These are phyloP conservation scores for Coregonus ussuriensis DNA, from an alignment of 2,797 vertebrate genomes.

Conservation along the genomic window DNA sequence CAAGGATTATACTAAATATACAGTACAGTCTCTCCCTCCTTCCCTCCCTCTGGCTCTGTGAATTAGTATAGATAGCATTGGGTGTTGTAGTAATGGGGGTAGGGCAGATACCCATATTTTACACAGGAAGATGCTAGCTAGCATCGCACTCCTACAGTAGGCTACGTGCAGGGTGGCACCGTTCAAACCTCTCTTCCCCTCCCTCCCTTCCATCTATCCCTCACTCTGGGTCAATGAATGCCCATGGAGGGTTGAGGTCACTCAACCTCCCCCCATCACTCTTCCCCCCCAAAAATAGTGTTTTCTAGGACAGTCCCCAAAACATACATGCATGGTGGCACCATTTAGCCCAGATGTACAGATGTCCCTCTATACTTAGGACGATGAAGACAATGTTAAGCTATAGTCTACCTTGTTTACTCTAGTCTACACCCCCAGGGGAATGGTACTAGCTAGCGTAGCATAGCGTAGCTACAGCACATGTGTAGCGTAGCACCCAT, in stretches of 20 bases:
- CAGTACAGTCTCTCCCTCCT: too few relatives aligned
- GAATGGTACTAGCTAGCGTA: not conserved
- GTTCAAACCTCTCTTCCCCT: not conserved
- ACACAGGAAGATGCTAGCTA: not conserved
- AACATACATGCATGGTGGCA: not conserved
- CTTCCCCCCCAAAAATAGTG: too few relatives aligned
- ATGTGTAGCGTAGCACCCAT: not conserved
- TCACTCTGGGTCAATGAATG: not conserved
- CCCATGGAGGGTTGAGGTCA: too few relatives aligned
- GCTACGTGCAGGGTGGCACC: slow-evolving; percentile 6
- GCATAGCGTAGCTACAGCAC: too few relatives aligned
- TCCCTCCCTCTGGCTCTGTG: too few relatives aligned
- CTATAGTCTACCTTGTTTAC: not conserved
- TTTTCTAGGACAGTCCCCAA: not conserved
- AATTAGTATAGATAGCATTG: too few relatives aligned
- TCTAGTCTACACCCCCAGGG: not conserved
- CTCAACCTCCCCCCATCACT: not conserved
- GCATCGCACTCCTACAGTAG: too few relatives aligned
- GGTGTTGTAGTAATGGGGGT: too few relatives aligned
- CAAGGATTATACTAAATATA: too few relatives aligned
- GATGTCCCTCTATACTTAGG: not conserved
- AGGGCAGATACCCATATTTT: too few relatives aligned
- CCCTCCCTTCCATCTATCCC: not conserved
- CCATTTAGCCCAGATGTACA: not conserved
- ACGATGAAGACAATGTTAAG: not conserved